A percentile compares a stretch with the other conserved stretches of the same genome.
Evolutionary conservation across 92 coral and sea anemone genomes (phyloP).

Genomic region (Phenganax marumi): DNA sequence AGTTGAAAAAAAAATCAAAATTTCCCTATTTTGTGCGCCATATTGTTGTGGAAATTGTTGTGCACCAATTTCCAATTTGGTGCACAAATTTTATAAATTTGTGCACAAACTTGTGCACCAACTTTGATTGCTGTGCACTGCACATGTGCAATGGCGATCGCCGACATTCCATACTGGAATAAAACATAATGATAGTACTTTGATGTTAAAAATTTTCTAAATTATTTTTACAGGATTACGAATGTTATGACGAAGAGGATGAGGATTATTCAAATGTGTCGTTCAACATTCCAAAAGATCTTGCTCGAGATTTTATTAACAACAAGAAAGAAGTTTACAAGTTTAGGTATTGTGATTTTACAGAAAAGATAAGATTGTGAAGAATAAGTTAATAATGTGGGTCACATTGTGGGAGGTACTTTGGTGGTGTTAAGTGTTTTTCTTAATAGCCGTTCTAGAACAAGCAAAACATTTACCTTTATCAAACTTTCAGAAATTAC

Average conservation of each 20-base stretch:
- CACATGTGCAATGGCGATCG: no score
- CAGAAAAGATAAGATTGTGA: background rate
- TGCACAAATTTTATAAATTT: no score
- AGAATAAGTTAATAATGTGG: background rate
- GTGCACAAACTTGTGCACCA: no score
- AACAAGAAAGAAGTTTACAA: conserved; percentile 89
- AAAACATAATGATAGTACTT: no score
- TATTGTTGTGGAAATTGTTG: no score
- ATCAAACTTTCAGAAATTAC: background rate
- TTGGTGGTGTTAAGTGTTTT: background rate
- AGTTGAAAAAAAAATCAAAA: no score
- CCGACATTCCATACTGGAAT: no score
- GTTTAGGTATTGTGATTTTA: conserved; percentile 63
- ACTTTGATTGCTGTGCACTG: no score
- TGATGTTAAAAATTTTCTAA: background rate
- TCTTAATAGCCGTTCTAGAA: no score
- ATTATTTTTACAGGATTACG: conserved; percentile 66
- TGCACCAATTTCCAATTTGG: no score
- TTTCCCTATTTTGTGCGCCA: no score
- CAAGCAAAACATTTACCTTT: no score
- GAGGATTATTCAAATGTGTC: conserved; percentile 60
- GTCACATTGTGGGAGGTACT: background rate
- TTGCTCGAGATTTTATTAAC: conserved; percentile 93
- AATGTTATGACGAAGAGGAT: conserved; percentile 64
- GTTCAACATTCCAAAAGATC: conserved; percentile 82